Conservation (phyloP, 92 coral and sea anemone species). For the Montipora capitata region DNA sequence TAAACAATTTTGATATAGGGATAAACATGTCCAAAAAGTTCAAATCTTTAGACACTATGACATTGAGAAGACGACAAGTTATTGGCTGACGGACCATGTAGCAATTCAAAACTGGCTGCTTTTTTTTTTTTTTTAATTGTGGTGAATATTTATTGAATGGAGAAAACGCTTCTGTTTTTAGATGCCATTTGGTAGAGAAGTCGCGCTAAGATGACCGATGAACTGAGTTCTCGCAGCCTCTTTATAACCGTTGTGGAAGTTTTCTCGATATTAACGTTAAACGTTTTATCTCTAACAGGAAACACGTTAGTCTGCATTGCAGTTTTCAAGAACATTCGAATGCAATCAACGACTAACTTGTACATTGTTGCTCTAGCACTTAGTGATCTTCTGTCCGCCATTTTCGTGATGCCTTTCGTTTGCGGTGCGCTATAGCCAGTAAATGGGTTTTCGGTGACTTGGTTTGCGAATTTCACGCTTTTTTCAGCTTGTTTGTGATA, state of each 20-base stretch:
- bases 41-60: too few relatives aligned
- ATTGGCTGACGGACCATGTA: too few relatives aligned
- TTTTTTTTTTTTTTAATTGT: too few relatives aligned
- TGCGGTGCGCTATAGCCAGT: neutral
- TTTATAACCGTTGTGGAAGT: neutral
- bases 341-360: constrained; percentile 14
- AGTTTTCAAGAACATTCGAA: neutral
- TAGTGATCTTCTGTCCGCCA: constrained; percentile 8
- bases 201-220: neutral
- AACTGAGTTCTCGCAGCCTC: neutral
- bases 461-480: constrained; percentile 14
- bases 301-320: constrained; percentile 10
- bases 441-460: constrained; percentile 6
- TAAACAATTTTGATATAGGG: too few relatives aligned
- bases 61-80: too few relatives aligned
- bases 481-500: constrained; percentile 25
- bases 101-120: too few relatives aligned
- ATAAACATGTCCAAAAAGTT: too few relatives aligned
- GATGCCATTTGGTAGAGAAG: neutral
- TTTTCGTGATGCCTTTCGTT: constrained; percentile 5
- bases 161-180: too few relatives aligned
- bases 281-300: neutral
- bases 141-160: too few relatives aligned
- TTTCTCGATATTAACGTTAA: neutral
- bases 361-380: constrained; percentile 23